Percentiles rank a stretch among this genome's conserved stretches.
Evolutionary conservation across 2,797 vertebrate genomes (phyloP).

Genomic region (Oceanodroma leucorhoa): DNA sequence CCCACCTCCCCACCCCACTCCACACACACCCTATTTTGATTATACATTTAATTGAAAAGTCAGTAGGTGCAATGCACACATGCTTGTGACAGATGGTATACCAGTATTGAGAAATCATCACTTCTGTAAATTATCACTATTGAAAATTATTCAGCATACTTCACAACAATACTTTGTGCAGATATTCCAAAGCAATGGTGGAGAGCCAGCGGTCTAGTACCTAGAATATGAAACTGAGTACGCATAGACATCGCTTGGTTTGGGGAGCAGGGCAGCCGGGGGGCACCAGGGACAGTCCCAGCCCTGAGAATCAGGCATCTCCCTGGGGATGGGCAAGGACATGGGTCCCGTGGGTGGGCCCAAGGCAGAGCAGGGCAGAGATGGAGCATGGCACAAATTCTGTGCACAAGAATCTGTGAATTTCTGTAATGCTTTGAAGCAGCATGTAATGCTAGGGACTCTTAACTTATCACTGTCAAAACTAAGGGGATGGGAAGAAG

Average conservation of each 20-base stretch:
- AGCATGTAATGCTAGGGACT: not conserved
- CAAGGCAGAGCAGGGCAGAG: not conserved
- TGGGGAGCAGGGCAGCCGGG: not conserved
- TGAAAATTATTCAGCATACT: not conserved
- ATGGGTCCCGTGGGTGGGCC: accelerated
- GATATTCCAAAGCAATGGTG: not conserved
- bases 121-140: not conserved
- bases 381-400: not conserved
- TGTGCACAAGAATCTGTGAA: not conserved
- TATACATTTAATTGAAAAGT: not conserved
- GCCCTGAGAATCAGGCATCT: accelerated
- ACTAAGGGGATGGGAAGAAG: not conserved
- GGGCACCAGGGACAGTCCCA: accelerated
- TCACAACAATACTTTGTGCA: not conserved
- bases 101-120: not conserved
- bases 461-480: not conserved
- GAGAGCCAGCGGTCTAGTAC: not conserved
- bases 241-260: not conserved
- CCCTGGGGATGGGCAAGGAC: accelerated
- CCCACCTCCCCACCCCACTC: not conserved
- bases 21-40: not conserved
- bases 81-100: not conserved
- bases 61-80: not conserved
- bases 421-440: not conserved
- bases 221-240: not conserved